Evolutionary conservation across 2,113 vertebrate genomes (phyloP).

Genomic region (Marmota flaviventris): DNA sequence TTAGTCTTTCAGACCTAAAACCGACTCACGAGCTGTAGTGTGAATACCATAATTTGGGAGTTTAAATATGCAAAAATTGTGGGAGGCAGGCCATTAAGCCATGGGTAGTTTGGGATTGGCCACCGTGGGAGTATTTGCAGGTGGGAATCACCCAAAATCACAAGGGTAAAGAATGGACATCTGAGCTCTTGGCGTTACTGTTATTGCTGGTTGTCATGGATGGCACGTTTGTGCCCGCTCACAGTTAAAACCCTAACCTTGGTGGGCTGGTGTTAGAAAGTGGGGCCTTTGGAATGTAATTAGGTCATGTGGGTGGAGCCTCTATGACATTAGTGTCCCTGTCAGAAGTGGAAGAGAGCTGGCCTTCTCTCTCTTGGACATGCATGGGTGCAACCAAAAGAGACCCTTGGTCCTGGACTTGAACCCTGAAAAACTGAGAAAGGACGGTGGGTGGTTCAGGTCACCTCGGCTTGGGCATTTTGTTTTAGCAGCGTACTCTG

Average conservation of each 20-base stretch:
- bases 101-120: neutral
- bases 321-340: neutral
- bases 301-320: neutral
- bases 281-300: neutral
- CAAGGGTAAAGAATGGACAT: fast-evolving
- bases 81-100: neutral
- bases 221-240: neutral
- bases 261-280: neutral
- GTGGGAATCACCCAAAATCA: neutral
- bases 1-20: conserved; percentile 24
- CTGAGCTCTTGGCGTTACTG: neutral
- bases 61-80: neutral
- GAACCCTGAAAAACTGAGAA: too few relatives aligned
- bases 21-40: neutral
- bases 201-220: neutral
- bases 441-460: neutral
- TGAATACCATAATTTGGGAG: neutral
- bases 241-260: neutral
- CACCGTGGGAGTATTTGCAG: too few relatives aligned
- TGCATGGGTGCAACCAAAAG: neutral
- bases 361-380: neutral
- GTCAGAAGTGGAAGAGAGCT: neutral
- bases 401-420: too few relatives aligned
- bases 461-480: neutral
- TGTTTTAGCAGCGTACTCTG: neutral